These are phyloP conservation scores for Zosterops pallidus DNA, from an alignment of 2,113 vertebrate species.

Conservation along the genomic window DNA sequence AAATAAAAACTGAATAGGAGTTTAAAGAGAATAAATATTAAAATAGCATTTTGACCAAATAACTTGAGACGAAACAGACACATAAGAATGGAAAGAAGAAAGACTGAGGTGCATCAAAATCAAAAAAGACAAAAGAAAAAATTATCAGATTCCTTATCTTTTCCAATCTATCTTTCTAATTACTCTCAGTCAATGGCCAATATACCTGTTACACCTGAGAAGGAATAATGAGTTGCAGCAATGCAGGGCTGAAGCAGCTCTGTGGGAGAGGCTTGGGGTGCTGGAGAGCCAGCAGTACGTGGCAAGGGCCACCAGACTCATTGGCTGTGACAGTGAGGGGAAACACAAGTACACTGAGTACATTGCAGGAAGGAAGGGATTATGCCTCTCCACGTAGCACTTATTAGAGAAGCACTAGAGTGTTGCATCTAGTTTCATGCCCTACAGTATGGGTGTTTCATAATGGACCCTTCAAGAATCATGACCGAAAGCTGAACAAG, in stretches of 20 bases:
- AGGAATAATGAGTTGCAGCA: not conserved
- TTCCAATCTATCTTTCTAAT: not conserved
- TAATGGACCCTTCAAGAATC: not conserved
- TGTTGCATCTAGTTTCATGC: not conserved
- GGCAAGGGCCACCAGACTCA: not conserved
- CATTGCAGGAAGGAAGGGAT: not conserved
- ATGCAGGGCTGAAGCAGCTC: not conserved
- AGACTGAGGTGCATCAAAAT: not conserved
- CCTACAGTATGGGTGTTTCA: accelerated
- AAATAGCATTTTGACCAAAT: not conserved
- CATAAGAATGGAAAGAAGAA: not conserved
- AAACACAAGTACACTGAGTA: accelerated
- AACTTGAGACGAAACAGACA: not conserved
- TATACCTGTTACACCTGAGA: not conserved
- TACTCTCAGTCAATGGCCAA: not conserved
- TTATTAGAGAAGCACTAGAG: not conserved
- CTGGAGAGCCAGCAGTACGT: accelerated
- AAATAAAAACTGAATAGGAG: not conserved
- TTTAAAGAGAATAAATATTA: not conserved
- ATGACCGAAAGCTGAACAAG: not conserved
- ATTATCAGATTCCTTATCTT: not conserved
- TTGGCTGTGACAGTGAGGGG: not conserved
- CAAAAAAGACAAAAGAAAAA: not conserved
- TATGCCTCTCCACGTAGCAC: accelerated
- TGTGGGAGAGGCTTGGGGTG: not conserved